Evolutionary conservation across 2,113 vertebrate genomes (phyloP), one percentile per base, ranked within the genome.

Genomic region (Chrysochloris asiatica): DNA sequence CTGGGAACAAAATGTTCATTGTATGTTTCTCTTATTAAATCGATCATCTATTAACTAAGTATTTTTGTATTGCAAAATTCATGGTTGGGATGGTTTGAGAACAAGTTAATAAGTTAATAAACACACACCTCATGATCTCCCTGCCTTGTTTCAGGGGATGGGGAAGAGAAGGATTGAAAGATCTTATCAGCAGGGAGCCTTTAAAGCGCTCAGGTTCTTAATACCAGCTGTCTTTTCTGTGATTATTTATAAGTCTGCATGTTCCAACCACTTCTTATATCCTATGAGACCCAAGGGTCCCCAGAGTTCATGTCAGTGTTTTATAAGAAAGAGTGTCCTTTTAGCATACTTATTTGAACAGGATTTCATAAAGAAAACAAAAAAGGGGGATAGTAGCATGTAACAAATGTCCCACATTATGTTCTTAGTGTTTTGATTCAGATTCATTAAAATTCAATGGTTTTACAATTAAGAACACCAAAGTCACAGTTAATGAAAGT

Each of bases 11-110:
- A 96, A 81, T 93, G 48, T 87, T 61, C 93, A 9, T 96, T 93
- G 13, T 86, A 50, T 90, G 88, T 97, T 98, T 95, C 90, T 95
- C 94, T 94, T 96, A 79, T 98, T 97, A 79, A 97, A 97, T 96
- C 73, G 52, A 94, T 88, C 96, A 96, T 96, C 93, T 96, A 96
- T 97, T 96, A 95, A 94, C 47, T 93, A 91, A 96, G 81, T 97
- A 95, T 97, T 90, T 90, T 94, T 87, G 16, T 97, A 67, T 95
- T 90, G 72, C 83, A 94, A n/a, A 90, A 81, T 92, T 93, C 92
- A 69, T 67, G 73, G 13, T 26, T 76, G 93, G 72, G 89, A 83
- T 80, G 22, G 14, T 78, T 88, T 77, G 41, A 78, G 78, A 86
- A 88, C 63, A 48, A 85, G 28, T 89, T 21, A 82, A 83, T 67